Evolutionary conservation across 2,888 invertebrate genomes (phyloP).

Genomic region (Sceliomorpha sp.): DNA sequence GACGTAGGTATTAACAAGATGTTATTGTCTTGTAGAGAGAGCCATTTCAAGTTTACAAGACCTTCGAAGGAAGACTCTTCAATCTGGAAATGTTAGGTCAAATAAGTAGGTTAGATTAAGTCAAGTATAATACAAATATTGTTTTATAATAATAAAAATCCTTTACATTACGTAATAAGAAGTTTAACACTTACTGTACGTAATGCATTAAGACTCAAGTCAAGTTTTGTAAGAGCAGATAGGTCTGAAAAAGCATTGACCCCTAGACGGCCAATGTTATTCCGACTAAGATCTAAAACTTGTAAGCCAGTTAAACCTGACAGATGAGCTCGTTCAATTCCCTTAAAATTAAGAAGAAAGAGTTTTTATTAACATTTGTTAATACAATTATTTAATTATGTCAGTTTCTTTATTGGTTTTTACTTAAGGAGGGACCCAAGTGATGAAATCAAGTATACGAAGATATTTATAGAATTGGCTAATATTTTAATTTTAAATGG

Average conservation of each 20-base stretch:
- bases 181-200: conserved; percentile 86
- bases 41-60: conserved; percentile 86
- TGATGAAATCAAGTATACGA: too few species aligned
- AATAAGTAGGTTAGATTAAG: too few species aligned
- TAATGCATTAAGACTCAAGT: conserved; percentile 92
- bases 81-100: conserved; percentile 82
- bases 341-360: conserved; percentile 81
- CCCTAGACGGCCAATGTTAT: conserved; percentile 90
- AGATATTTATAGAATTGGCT: too few species aligned
- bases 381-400: too few species aligned
- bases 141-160: too few species aligned
- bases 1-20: conserved; percentile 91
- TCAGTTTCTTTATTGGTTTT: too few species aligned
- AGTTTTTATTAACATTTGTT: too few species aligned
- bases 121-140: too few species aligned
- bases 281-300: conserved; percentile 90
- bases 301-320: conserved; percentile 86
- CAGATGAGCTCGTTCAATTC: conserved; percentile 88
- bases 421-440: too few species aligned
- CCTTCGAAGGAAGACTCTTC: conserved; percentile 94
- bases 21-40: conserved; percentile 92
- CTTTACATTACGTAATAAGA: too few species aligned
- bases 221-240: conserved; percentile 86
- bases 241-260: conserved; percentile 91
- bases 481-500: too few species aligned